Conservation (phyloP, 2,888 invertebrate species). For the Drosophila rellima region DNA sequence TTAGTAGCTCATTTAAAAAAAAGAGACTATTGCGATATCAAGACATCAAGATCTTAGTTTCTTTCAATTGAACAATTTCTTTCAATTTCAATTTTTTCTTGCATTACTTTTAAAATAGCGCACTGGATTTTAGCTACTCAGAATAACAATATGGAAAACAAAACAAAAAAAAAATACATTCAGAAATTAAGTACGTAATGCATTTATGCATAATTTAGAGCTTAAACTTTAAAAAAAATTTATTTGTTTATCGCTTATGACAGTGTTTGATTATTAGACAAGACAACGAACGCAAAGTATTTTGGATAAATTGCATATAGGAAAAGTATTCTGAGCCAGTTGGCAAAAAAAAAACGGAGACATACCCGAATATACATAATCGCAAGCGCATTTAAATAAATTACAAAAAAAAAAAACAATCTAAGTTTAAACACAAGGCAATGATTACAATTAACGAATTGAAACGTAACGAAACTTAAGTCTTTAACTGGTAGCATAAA, state of each 20-base stretch:
- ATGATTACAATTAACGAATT: slow-evolving; percentile 59
- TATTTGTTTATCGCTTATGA: slow-evolving; percentile 40
- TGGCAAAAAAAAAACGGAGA: slow-evolving; percentile 55
- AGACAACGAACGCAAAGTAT: slow-evolving; percentile 65
- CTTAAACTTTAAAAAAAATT: slow-evolving; percentile 52
- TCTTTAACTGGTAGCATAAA: slow-evolving; percentile 74
- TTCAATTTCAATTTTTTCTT: slow-evolving; percentile 2
- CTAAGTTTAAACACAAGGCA: slow-evolving; percentile 28
- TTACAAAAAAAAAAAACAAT: neutral
- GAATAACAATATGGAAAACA: slow-evolving; percentile 2
- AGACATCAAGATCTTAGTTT: too few species aligned
- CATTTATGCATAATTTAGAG: slow-evolving; percentile 70
- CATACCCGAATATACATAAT: slow-evolving; percentile 81
- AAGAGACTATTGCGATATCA: too few species aligned
- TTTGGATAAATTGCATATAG: slow-evolving; percentile 31
- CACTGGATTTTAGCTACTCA: slow-evolving; percentile 16
- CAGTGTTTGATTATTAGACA: slow-evolving; percentile 45
- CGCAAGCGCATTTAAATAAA: slow-evolving; percentile 72
- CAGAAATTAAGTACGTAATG: slow-evolving; percentile 52
- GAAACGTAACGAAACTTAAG: slow-evolving; percentile 59
- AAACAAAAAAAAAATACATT: slow-evolving; percentile 23
- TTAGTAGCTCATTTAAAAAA: too few species aligned
- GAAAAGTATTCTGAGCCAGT: slow-evolving; percentile 51
- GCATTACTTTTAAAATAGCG: slow-evolving; percentile 5
- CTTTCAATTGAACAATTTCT: neutral